phyloP scores from a whole-genome alignment of 1,140 invertebrate genomes.

The Telenomus remus region DNA sequence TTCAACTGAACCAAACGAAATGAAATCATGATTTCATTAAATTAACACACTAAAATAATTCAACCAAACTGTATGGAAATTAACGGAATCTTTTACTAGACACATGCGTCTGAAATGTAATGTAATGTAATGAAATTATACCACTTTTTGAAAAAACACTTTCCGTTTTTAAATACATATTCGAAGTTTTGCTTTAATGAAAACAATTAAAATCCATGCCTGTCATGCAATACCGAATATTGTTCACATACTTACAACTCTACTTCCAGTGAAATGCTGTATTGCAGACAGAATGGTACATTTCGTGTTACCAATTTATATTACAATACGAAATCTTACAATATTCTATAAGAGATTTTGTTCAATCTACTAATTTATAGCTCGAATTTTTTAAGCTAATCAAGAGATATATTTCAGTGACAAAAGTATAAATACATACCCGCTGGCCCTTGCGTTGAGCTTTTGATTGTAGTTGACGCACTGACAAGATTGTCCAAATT shows the following conservation, averaged over 20 bases:
- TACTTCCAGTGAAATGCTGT: conserved; percentile 76
- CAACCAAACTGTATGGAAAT: no score
- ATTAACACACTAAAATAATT: background rate
- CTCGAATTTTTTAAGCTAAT: conserved; percentile 2
- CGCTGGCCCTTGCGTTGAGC: conserved; percentile 66
- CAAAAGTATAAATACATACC: conserved; percentile 51
- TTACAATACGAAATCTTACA: conserved; percentile 13
- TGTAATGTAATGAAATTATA: background rate
- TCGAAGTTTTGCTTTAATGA: conserved; percentile 15
- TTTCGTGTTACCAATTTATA: conserved; percentile 26
- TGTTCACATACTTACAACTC: conserved; percentile 71
- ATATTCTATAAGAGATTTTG: no score
- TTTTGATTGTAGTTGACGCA: conserved; percentile 74
- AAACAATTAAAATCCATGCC: conserved; percentile 61
- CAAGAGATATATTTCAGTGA: conserved; percentile 1
- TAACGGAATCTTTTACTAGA: no score
- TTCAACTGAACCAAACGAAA: no score
- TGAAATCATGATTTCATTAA: background rate
- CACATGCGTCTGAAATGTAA: no score
- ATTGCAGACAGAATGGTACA: conserved; percentile 66
- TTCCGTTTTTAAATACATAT: background rate
- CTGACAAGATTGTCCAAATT: conserved; percentile 96
- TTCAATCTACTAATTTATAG: conserved; percentile 6
- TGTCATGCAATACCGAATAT: conserved; percentile 62
- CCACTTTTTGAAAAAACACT: no score